A percentile compares a stretch with the other conserved stretches of the same genome.
Conservation (phyloP, 2,888 invertebrate species). For the Aphodius sticticus region DNA sequence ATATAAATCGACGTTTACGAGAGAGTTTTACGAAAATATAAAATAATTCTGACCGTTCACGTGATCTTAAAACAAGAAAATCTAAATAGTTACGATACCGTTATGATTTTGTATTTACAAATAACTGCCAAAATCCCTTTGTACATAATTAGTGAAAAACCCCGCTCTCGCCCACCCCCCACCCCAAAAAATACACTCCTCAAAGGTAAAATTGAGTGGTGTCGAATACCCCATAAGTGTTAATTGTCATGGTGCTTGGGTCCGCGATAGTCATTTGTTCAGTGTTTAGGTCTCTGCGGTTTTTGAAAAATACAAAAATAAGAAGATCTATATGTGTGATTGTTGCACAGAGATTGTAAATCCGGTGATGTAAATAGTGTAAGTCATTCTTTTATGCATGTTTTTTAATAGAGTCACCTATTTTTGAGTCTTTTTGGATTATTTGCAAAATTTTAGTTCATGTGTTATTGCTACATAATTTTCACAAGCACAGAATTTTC, state of each 20-base stretch:
- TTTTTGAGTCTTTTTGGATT: too few relatives aligned
- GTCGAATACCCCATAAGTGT: constrained; percentile 31
- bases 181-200: neutral
- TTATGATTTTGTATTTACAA: neutral
- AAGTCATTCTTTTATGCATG: too few relatives aligned
- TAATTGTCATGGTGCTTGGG: constrained; percentile 35
- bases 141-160: neutral
- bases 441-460: neutral
- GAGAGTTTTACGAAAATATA: neutral
- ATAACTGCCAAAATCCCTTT: constrained; percentile 15
- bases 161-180: neutral
- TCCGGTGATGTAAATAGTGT: too few relatives aligned
- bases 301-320: constrained; percentile 26
- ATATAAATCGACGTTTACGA: neutral
- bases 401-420: too few relatives aligned
- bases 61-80: neutral
- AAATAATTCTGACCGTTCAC: neutral
- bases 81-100: neutral
- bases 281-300: constrained; percentile 26
- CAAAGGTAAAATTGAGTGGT: constrained; percentile 10
- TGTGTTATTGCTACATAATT: neutral
- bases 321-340: neutral
- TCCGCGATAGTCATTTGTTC: constrained; percentile 15
- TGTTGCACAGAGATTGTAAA: neutral
- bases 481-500: too few relatives aligned